Evolutionary conservation across 2,888 invertebrate genomes (phyloP).

Genomic region (Cataglyphis altisquamis): DNA sequence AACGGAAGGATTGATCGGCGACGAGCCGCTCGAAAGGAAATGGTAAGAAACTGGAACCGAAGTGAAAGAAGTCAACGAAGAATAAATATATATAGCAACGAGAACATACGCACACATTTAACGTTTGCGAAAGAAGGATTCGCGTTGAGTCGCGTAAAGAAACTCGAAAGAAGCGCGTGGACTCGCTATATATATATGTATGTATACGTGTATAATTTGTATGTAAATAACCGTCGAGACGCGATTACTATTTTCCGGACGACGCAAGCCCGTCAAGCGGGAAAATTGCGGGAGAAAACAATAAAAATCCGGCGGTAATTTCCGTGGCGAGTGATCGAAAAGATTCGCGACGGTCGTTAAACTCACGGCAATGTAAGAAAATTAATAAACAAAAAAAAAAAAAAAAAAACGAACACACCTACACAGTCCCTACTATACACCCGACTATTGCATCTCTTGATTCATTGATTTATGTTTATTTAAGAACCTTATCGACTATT

Average conservation of each 20-base stretch:
- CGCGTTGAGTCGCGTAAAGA: conserved; percentile 19
- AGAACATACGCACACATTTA: conserved; percentile 35
- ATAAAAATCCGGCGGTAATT: conserved; percentile 24
- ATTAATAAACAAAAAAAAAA: conserved; percentile 12
- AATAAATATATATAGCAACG: conserved; percentile 59
- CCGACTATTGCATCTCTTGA: conserved; percentile 83
- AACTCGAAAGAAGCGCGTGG: conserved; percentile 38
- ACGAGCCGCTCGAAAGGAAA: conserved; percentile 33
- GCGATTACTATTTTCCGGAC: no score
- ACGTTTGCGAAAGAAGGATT: neutral
- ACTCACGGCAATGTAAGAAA: conserved; percentile 25
- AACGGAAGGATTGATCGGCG: conserved; percentile 30
- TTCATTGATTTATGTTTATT: conserved; percentile 80
- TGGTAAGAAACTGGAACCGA: conserved; percentile 34
- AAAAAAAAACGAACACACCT: conserved; percentile 63
- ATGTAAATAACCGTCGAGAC: conserved; percentile 10
- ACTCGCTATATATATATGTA: conserved; percentile 23
- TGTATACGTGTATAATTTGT: neutral
- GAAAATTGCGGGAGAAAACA: conserved; percentile 35
- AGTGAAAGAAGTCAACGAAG: conserved; percentile 48
- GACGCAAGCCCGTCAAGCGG: neutral
- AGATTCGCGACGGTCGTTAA: conserved; percentile 40
- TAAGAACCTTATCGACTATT: conserved; percentile 83
- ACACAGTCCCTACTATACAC: conserved; percentile 74
- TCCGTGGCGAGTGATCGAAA: conserved; percentile 26